These are phyloP conservation scores for Chrysopa pallens DNA, from an alignment of 1,140 invertebrate species.

Conservation along the genomic window DNA sequence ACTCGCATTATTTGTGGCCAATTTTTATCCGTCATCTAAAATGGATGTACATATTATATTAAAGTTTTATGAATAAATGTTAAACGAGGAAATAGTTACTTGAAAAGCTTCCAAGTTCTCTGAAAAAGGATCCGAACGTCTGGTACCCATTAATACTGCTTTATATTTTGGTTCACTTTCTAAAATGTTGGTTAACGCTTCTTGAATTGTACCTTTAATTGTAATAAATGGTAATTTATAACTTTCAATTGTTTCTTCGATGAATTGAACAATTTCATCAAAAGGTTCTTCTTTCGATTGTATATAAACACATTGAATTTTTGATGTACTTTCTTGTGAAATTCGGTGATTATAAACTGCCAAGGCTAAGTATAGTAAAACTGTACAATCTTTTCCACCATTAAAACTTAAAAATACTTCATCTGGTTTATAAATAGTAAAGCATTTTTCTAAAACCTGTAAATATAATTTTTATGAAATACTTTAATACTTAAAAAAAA, in stretches of 20 bases:
- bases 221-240: conserved; percentile 56
- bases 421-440: conserved; percentile 36
- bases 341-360: conserved; percentile 38
- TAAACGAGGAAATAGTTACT: conserved; percentile 24
- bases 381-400: conserved; percentile 95
- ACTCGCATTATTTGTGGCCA: conserved; percentile 83
- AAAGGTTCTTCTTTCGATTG: conserved; percentile 51
- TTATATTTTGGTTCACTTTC: conserved; percentile 45
- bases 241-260: conserved; percentile 40
- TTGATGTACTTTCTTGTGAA: conserved; percentile 6
- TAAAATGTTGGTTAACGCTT: conserved; percentile 41
- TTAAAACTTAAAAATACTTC: conserved; percentile 85
- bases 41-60: conserved; percentile 12
- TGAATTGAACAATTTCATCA: conserved; percentile 71
- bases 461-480: too few relatives aligned
- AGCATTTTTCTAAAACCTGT: conserved; percentile 27
- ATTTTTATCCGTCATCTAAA: conserved; percentile 59
- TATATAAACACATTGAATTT: conserved; percentile 41
- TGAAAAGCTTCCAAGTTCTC: conserved; percentile 43
- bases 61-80: conserved; percentile 3
- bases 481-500: too few relatives aligned
- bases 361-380: conserved; percentile 60
- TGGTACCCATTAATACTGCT: conserved; percentile 75
- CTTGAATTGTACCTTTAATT: conserved; percentile 53
- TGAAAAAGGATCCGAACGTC: conserved; percentile 67